Evolutionary conservation across 2,113 vertebrate species (phyloP), one percentile per base, ranked within the genome.

Genomic region (Spheniscus mendiculus): DNA sequence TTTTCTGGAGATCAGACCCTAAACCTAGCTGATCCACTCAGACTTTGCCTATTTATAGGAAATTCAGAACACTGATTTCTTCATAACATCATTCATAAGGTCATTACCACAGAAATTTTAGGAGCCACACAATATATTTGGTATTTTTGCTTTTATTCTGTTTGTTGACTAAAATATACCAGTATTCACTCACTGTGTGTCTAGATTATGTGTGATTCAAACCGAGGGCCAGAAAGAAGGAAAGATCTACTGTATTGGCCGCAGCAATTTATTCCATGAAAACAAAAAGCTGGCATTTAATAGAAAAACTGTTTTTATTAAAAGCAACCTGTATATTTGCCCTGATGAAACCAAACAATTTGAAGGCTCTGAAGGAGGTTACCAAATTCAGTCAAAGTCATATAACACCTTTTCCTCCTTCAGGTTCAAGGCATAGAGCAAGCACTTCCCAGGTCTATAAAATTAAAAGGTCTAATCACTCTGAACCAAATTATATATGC

Each of bases 341-440:
- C 19, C 49, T 10, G 4, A 69, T 85, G 53, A 17, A 81, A 36
- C 11, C 15, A 78, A 74, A 44, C 12, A 52, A n/a, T 34, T 58
- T 20, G 8, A 83, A 49, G 34, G 13, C 8, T 56, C 30, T 74
- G 59, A 44, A 78, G 27, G 18, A 22, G 62, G 71, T 66, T 70
- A 40, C 9, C 8, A 36, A 58, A 67, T 3, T 74, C 45, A 59
- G 29, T 12, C 17, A 4, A 81, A 90, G 12, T 19, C 10, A 2
- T 42, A 12, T 11, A 59, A n/a, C 3, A 9, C 2, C 10, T 61
- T 65, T 67, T 81, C 20, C 32, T 78, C 27, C 23, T 61, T 61
- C 36, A 62, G 5, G 10, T 61, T 65, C 36, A 65, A 83, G 11
- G 4, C 2, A 0, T 2, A n/a, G 4, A 30, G 18, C 1, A 3